Evolutionary conservation across 2,888 invertebrate genomes (phyloP).

Genomic region (Drosophila paramelanica): DNA sequence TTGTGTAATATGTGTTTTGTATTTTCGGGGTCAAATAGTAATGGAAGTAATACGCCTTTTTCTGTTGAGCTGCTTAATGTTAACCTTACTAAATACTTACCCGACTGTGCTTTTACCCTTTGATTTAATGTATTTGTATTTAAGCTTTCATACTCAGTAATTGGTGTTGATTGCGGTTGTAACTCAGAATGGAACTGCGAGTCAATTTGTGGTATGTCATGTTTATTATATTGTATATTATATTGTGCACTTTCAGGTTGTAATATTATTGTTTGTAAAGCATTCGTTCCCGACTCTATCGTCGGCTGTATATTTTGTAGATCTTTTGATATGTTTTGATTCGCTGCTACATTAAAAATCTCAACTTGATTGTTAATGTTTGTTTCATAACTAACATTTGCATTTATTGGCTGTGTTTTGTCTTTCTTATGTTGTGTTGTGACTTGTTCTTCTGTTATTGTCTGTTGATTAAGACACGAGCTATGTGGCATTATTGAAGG

Average conservation of each 20-base stretch:
- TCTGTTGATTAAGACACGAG: conserved; percentile 75
- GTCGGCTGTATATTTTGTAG: conserved; percentile 22
- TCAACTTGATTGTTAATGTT: conserved; percentile 35
- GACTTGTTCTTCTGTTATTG: conserved; percentile 63
- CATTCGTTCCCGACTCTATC: conserved; percentile 24
- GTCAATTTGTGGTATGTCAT: conserved; percentile 27
- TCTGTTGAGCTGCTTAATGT: conserved; percentile 53
- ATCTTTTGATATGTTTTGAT: conserved; percentile 8
- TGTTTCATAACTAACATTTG: conserved; percentile 40
- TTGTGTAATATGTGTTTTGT: conserved; percentile 82
- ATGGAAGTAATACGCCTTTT: conserved; percentile 84
- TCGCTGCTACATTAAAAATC: conserved; percentile 20
- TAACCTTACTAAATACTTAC: conserved; percentile 53
- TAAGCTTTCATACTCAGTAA: conserved; percentile 39
- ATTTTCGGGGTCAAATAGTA: conserved; percentile 59
- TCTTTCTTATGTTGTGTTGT: conserved; percentile 43
- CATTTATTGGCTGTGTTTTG: conserved; percentile 37
- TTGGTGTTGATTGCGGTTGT: conserved; percentile 17
- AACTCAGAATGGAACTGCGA: conserved; percentile 29
- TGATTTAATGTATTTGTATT: conserved; percentile 37
- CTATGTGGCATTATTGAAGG: conserved; percentile 64
- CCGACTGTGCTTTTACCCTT: conserved; percentile 50
- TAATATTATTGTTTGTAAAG: conserved; percentile 28
- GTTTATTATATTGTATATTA: conserved; percentile 18
- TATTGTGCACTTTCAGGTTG: conserved; percentile 42